phyloP scores from a whole-genome alignment of 1,140 invertebrate species.

The Drosophila lacteicornis region DNA sequence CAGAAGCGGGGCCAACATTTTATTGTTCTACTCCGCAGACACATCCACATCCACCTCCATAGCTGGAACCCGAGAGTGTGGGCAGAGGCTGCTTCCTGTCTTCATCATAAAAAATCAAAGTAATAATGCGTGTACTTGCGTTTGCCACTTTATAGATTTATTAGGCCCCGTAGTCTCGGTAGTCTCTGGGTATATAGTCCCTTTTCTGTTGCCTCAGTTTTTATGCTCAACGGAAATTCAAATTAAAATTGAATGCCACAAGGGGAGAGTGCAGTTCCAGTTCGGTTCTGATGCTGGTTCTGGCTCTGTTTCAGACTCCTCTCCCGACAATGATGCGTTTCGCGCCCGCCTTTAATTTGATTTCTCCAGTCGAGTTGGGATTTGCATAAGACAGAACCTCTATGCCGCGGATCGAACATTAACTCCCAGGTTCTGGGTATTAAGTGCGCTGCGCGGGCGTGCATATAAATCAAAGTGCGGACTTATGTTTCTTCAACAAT shows the following conservation, averaged over 20 bases:
- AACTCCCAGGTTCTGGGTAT: slow-evolving; percentile 2
- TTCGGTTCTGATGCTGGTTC: slow-evolving; percentile 9
- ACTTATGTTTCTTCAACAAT: slow-evolving; percentile 69
- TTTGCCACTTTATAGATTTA: slow-evolving; percentile 83
- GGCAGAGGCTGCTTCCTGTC: slow-evolving; percentile 66
- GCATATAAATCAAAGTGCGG: slow-evolving; percentile 82
- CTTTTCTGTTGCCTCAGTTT: slow-evolving; percentile 34
- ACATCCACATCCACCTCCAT: background rate
- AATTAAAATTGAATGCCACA: slow-evolving; percentile 73
- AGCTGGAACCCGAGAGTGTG: slow-evolving; percentile 21
- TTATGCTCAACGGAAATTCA: slow-evolving; percentile 79
- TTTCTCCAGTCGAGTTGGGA: slow-evolving; percentile 53
- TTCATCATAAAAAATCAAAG: slow-evolving; percentile 83
- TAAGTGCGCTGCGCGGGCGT: slow-evolving; percentile 78
- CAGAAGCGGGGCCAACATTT: slow-evolving; percentile 53
- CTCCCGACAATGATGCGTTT: slow-evolving; percentile 57
- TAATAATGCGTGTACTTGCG: slow-evolving; percentile 83
- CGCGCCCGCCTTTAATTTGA: slow-evolving; percentile 70
- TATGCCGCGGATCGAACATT: slow-evolving; percentile 47
- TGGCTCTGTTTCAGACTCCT: background rate
- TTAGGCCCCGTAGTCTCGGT: slow-evolving; percentile 52
- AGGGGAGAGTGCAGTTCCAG: background rate
- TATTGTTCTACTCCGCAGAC: slow-evolving; percentile 44
- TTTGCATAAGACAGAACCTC: slow-evolving; percentile 60
- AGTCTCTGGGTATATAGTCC: background rate